These are phyloP conservation scores for Cromileptes altivelis DNA, from an alignment of 2,113 vertebrate genomes.

Conservation along the genomic window DNA sequence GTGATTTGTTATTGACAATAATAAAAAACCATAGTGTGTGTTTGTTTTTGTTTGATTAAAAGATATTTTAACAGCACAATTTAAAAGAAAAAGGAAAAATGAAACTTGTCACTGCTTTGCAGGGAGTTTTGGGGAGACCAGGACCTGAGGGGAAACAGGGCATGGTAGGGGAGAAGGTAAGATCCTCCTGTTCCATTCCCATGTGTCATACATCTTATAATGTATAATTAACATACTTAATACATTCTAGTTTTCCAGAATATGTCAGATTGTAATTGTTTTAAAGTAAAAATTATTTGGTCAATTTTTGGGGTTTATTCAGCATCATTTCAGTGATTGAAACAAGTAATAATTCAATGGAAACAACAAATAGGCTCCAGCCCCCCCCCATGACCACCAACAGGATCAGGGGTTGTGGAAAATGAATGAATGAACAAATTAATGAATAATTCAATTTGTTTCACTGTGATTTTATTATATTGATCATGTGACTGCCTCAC, in stretches of 20 bases:
- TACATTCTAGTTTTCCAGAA: background rate
- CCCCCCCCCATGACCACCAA: no score
- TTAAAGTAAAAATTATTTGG: background rate
- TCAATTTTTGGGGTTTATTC: background rate
- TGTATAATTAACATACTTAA: background rate
- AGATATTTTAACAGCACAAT: background rate
- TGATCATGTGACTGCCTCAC: no score
- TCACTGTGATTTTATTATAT: no score
- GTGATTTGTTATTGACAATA: background rate
- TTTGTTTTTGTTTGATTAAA: background rate
- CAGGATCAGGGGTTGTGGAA: no score
- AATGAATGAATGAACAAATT: no score
- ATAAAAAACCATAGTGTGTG: background rate
- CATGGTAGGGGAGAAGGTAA: conserved; percentile 89
- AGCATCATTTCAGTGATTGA: background rate
- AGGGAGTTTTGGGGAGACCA: conserved; percentile 84
- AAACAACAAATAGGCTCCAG: no score
- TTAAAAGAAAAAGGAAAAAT: background rate
- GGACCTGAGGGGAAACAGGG: conserved; percentile 86
- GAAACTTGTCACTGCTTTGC: background rate
- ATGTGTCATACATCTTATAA: background rate
- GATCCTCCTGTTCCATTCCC: background rate
- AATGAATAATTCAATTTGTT: no score
- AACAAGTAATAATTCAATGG: background rate
- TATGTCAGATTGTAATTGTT: background rate